Evolutionary conservation across 2,113 vertebrate genomes (phyloP), one percentile per base, ranked within the genome.

Genomic region (Polypterus senegalus): DNA sequence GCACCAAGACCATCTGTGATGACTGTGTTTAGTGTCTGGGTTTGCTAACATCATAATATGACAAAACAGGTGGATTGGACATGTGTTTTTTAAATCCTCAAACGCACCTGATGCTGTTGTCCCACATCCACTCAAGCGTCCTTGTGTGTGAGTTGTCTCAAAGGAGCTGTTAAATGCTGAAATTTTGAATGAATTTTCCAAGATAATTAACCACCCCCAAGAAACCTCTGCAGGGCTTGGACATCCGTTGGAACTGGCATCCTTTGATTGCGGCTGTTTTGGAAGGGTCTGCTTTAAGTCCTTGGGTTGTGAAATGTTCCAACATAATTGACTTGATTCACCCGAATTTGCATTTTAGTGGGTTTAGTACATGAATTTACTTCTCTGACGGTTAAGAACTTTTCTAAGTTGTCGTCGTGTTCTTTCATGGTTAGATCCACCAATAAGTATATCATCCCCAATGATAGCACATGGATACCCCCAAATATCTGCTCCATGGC

Each of bases 121-220:
- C 54, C 54, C 53, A 48, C 4, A 10, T 11, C 61, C 54, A 63
- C 44, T 54, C 43, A 46, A 52, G 44, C 10, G n/a, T 43, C n/a
- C 9, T 62, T 62, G 43, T 43, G 46, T 4, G 56, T 10, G 6
- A 62, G 45, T 5, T 11, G 6, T 62, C 61, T 62, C 48, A 54
- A 10, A 10, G n/a, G 52, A 11, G n/a, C 49, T 54, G 8, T 45
- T 57, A 46, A 55, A 11, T 48, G 54, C 10, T 48, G 48, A 63
- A 57, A 49, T 58, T 63, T 47, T 47, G 55, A 10, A 63, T 6
- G 58, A 9, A 58, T 58, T 63, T 63, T 8, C 48, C 62, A 27
- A 57, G 47, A 43, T 63, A 63, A 48, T 63, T 63, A 8, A 57
- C 62, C 62, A 63, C 54, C 9, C 57, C 49, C 45, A n/a, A 64